These are phyloP conservation scores for Linnaemya tessellans DNA, from an alignment of 2,888 invertebrate genomes.

Conservation along the genomic window DNA sequence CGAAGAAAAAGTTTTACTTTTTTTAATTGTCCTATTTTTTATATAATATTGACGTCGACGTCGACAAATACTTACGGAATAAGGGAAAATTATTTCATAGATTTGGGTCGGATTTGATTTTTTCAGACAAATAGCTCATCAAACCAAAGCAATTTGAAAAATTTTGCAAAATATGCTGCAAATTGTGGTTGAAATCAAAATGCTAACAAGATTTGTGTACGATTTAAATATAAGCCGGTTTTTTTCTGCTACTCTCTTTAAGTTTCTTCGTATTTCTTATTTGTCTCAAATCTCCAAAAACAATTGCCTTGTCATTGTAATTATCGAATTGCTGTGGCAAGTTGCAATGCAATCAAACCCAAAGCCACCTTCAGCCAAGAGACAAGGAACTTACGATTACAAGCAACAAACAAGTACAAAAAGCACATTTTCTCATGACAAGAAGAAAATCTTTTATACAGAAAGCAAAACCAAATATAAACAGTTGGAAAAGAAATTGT, in stretches of 20 bases:
- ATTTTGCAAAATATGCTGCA: conserved; percentile 41
- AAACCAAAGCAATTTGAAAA: too few relatives aligned
- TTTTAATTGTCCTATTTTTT: too few relatives aligned
- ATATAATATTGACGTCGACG: too few relatives aligned
- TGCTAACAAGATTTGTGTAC: conserved; percentile 33
- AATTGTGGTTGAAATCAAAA: conserved; percentile 45
- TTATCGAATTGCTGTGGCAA: conserved; percentile 72
- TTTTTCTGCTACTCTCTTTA: not conserved
- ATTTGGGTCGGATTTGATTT: too few relatives aligned
- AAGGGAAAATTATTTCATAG: too few relatives aligned
- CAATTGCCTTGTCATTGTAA: conserved; percentile 74
- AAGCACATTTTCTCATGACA: conserved; percentile 66
- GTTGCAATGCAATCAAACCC: conserved; percentile 56
- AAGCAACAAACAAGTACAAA: conserved; percentile 5
- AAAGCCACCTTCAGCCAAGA: conserved; percentile 53
- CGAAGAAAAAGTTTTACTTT: too few relatives aligned
- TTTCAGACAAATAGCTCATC: too few relatives aligned
- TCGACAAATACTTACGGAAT: too few relatives aligned
- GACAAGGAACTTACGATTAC: conserved; percentile 42
- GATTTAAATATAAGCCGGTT: not conserved
- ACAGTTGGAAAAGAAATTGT: conserved; percentile 32
- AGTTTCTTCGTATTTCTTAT: conserved; percentile 31
- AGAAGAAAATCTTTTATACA: conserved; percentile 51
- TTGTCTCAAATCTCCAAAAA: conserved; percentile 57
- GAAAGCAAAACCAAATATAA: conserved; percentile 53